Base-by-base conservation (phyloP, 2,888 invertebrate genomes). In the Cosmia trapezina region DNA sequence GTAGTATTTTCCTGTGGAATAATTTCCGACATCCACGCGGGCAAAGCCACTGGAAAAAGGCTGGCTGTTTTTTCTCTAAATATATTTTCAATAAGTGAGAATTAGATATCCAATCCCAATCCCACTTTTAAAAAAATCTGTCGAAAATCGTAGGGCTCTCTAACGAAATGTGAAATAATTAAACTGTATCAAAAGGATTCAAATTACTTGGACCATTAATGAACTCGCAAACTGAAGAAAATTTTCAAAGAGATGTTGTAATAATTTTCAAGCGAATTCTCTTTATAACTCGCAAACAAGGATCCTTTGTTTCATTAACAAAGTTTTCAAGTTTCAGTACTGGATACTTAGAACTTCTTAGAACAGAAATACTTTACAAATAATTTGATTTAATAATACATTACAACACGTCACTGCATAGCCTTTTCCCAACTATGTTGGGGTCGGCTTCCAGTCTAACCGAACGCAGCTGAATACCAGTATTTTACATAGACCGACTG, bases 291-390 rank as follows among this genome's bases (percentile, higher is more conserved):
- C 70, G 19, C 9, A 65, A 77, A 81, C 73, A 72, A 73, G 71
- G 57, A 51, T 59, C 60, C 71, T 78, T 79, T 82, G 80, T 80
- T 79, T 80, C 70, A 82, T 85, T 74, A 83, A 54, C 37, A 53
- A 86, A 81, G 79, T 84, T 86, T 41, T 22, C 1, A 78, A 85
- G 63, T 79, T 76, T 66, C 66, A 54, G 72, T 67, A 70, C 28
- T 62, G 61, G 14, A 61, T 76, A 66, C 63, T 76, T 64, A 57
- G 59, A 78, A 66, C 43, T 84, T 69, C 12, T 49, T 68, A 61
- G 37, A n/a, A 66, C 17, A 47, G 56, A 76, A 73, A 57, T 69
- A 69, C 67, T 70, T 76, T 64, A 33, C 12, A 49, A 78, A 81
- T 64, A 60, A 37, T 60, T 19, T 22, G 37, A 67, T 45, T 49